phyloP scores from a whole-genome alignment of 2,888 invertebrate genomes.

The Xestia c-nigrum region DNA sequence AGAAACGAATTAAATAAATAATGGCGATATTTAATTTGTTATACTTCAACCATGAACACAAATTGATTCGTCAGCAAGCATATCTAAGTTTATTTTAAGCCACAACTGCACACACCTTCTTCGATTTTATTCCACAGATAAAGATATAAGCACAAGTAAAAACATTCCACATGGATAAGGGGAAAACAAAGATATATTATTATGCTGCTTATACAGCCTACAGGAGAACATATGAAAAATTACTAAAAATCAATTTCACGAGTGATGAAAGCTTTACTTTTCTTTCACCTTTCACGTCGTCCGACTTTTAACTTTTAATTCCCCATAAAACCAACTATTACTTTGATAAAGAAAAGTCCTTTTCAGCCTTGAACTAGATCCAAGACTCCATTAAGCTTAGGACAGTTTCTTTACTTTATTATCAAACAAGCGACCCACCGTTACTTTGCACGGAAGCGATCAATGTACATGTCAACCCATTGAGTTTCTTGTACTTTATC shows the following conservation, averaged over 20 bases:
- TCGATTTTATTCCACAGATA: background rate
- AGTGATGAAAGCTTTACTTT: conserved; percentile 31
- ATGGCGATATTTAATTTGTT: background rate
- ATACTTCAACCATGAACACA: too few relatives aligned
- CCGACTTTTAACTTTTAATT: conserved; percentile 18
- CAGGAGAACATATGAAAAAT: background rate
- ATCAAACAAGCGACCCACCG: background rate
- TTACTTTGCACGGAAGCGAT: background rate
- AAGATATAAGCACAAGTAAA: background rate
- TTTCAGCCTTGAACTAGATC: conserved; percentile 3
- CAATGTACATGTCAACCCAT: background rate
- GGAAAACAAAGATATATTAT: background rate
- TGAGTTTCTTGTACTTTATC: background rate
- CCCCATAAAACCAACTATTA: conserved; percentile 9
- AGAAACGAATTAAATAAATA: background rate
- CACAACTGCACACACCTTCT: background rate
- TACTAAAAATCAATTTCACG: conserved; percentile 18
- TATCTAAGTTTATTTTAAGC: background rate
- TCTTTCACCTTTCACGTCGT: background rate
- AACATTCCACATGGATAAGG: too few relatives aligned
- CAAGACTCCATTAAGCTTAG: background rate
- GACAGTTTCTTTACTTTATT: background rate
- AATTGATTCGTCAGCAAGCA: background rate
- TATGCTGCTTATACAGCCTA: background rate
- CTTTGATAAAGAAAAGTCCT: conserved; percentile 9